phyloP scores from a whole-genome alignment of 1,140 invertebrate genomes.

The Papilio helenus region DNA sequence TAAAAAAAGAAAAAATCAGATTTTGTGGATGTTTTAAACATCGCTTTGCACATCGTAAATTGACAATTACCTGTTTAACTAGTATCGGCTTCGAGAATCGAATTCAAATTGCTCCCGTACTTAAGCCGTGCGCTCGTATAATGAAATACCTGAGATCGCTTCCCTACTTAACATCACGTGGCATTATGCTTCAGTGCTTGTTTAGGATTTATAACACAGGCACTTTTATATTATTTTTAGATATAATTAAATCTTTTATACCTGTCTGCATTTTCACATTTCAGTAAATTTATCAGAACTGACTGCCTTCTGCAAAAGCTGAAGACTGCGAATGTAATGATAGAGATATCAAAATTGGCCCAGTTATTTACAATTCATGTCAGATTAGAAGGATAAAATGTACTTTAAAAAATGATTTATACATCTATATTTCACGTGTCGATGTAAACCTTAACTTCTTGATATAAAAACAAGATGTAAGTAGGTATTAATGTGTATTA shows the following conservation, averaged over 20 bases:
- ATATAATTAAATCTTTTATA: background rate
- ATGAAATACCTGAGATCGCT: conserved; percentile 8
- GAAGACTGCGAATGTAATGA: no score
- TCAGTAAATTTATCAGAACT: no score
- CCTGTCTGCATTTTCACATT: no score
- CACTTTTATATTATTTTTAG: background rate
- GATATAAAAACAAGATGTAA: background rate
- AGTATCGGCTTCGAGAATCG: background rate
- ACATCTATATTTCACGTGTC: background rate
- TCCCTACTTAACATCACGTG: background rate
- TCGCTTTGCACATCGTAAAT: background rate
- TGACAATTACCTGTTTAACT: conserved; percentile 1
- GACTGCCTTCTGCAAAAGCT: no score
- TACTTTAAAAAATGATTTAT: no score
- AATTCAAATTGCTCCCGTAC: background rate
- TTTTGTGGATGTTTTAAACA: background rate
- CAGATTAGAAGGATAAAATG: no score
- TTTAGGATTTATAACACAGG: conserved; percentile 3
- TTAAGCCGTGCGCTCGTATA: conserved; percentile 5
- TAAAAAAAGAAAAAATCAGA: background rate
- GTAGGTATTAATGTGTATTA: conserved; percentile 50
- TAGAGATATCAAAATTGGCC: no score
- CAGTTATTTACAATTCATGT: no score
- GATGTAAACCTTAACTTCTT: background rate
- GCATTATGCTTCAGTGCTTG: background rate